Percentiles rank a stretch among this genome's conserved stretches.
Evolutionary conservation across 1,140 invertebrate species (phyloP).

Genomic region (Nomia melanderi): DNA sequence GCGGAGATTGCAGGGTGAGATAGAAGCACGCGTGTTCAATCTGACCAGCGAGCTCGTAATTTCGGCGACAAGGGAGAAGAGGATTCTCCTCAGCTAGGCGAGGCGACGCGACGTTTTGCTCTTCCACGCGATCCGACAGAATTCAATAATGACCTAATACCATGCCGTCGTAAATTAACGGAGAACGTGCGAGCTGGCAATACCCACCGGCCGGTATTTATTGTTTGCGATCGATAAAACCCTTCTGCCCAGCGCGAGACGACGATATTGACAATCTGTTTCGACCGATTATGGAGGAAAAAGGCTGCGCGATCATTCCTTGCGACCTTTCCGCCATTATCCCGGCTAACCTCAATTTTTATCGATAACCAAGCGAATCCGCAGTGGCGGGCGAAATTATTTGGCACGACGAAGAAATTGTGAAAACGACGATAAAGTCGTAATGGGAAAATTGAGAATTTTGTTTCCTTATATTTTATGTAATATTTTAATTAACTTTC

Average conservation of each 20-base stretch:
- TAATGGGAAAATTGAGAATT: too few relatives aligned
- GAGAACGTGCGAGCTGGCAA: constrained; percentile 50
- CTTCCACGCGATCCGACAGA: constrained; percentile 19
- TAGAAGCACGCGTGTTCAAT: neutral
- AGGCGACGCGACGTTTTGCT: constrained; percentile 32
- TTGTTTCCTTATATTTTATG: too few relatives aligned
- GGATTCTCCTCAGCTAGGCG: neutral
- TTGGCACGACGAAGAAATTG: too few relatives aligned
- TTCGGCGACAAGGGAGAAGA: neutral
- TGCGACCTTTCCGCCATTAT: neutral
- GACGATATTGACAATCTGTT: constrained; percentile 67
- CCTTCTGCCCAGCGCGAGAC: constrained; percentile 29
- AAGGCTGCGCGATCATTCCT: constrained; percentile 21
- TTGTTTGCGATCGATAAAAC: constrained; percentile 68
- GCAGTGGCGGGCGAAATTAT: too few relatives aligned
- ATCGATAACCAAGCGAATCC: too few relatives aligned
- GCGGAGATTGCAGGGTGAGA: neutral
- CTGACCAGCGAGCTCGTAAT: neutral
- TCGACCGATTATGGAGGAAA: constrained; percentile 64
- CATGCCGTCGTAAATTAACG: constrained; percentile 66
- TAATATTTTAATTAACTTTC: too few relatives aligned
- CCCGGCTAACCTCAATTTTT: too few relatives aligned
- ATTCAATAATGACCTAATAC: constrained; percentile 70
- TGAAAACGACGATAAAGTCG: too few relatives aligned
- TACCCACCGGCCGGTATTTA: constrained; percentile 61